A percentile compares a stretch with the other conserved stretches of the same genome.
Conservation (phyloP, 2,888 invertebrate species). For the Phorcus lineatus region DNA sequence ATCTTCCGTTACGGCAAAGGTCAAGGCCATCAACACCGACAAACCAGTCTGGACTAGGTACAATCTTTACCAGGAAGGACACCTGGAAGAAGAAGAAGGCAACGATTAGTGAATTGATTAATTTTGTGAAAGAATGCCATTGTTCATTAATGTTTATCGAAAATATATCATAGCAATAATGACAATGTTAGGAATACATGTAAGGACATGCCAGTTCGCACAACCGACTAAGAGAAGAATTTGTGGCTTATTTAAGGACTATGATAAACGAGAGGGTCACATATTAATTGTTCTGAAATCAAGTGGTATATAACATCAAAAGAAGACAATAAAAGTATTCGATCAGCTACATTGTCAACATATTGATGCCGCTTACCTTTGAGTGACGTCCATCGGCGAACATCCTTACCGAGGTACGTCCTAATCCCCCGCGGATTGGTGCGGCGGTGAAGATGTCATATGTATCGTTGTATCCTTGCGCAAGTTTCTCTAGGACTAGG, state of each 20-base stretch:
- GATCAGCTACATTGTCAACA: background rate
- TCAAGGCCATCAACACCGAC: constrained; percentile 91
- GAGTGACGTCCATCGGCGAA: constrained; percentile 95
- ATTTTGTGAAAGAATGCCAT: too few relatives aligned
- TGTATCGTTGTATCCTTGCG: constrained; percentile 79
- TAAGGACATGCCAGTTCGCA: too few relatives aligned
- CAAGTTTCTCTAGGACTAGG: constrained; percentile 82
- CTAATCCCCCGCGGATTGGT: constrained; percentile 84
- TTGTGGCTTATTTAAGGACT: too few relatives aligned
- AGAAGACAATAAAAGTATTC: background rate
- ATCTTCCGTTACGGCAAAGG: constrained; percentile 92
- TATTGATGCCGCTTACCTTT: constrained; percentile 78
- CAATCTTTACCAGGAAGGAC: constrained; percentile 91
- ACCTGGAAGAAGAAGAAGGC: constrained; percentile 81
- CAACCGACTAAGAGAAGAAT: too few relatives aligned
- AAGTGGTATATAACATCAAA: background rate
- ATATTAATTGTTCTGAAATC: too few relatives aligned
- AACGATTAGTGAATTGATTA: too few relatives aligned
- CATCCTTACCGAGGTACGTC: constrained; percentile 87
- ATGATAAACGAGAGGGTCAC: too few relatives aligned
- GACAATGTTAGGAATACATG: too few relatives aligned
- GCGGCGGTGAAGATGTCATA: constrained; percentile 90
- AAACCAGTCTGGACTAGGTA: constrained; percentile 97
- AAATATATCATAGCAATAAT: too few relatives aligned
- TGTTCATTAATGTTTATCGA: too few relatives aligned